Percentiles rank a stretch among this genome's conserved stretches.
These are phyloP conservation scores for Anagrus nilaparvatae DNA, from an alignment of 1,140 invertebrate genomes.

Conservation along the genomic window DNA sequence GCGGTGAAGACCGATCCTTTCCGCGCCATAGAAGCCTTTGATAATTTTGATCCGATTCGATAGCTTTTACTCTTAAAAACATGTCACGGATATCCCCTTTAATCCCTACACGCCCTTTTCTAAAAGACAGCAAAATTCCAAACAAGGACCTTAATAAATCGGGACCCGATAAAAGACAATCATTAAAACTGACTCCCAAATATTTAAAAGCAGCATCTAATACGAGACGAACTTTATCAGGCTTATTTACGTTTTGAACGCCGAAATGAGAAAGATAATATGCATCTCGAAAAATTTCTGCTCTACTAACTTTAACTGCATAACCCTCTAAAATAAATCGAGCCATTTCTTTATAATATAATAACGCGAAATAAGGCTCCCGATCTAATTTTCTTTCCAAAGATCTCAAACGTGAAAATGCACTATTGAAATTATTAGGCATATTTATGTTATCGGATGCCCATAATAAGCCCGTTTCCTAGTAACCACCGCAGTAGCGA, in stretches of 20 bases:
- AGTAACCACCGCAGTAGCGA: not conserved
- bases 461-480: conserved; percentile 19
- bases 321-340: conserved; percentile 16
- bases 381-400: conserved; percentile 12
- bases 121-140: conserved; percentile 24
- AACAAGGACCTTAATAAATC: conserved; percentile 19
- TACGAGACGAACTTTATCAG: conserved; percentile 18
- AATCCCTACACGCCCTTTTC: conserved; percentile 19
- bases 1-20: conserved; percentile 5
- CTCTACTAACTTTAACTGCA: conserved; percentile 7
- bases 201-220: conserved; percentile 21
- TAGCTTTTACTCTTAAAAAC: conserved; percentile 27
- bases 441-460: not conserved
- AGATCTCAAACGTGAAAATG: conserved; percentile 2
- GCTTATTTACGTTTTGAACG: conserved; percentile 21
- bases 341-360: conserved; percentile 14
- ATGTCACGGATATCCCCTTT: conserved; percentile 30
- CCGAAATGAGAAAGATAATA: conserved; percentile 23
- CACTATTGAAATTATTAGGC: conserved; percentile 6
- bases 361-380: conserved; percentile 3
- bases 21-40: conserved; percentile 25
- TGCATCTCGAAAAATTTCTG: too few species aligned
- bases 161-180: conserved; percentile 23
- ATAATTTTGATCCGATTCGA: conserved; percentile 16
- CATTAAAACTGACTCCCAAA: conserved; percentile 19